Evolutionary conservation across 2,797 vertebrate genomes (phyloP).

Genomic region (Podarcis lilfordi): DNA sequence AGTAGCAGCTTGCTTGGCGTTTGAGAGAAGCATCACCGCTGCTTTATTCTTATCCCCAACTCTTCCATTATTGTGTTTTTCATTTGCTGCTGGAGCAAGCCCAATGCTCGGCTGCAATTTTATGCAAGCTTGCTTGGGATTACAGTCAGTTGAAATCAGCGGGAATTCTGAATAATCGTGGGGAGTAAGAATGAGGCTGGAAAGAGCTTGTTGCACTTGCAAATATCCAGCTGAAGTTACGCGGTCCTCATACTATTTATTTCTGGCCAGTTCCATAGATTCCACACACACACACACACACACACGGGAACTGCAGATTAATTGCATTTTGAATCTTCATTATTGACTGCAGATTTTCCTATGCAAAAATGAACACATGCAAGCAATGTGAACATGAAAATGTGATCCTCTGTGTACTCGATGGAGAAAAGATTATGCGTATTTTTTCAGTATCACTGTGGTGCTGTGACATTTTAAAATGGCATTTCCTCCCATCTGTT

Average conservation of each 20-base stretch:
- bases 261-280: not conserved
- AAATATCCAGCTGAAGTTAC: not conserved
- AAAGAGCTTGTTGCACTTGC: not conserved
- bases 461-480: constrained; percentile 72
- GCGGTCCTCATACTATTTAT: not conserved
- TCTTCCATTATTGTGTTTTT: not conserved
- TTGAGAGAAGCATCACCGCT: not conserved
- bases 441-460: constrained; percentile 66
- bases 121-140: not conserved
- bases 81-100: not conserved
- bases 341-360: not conserved
- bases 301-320: not conserved
- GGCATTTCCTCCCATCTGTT: constrained; percentile 76
- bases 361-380: constrained; percentile 21
- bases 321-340: not conserved
- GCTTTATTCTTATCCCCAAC: not conserved
- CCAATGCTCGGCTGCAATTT: not conserved
- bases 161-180: not conserved
- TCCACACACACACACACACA: too few relatives aligned
- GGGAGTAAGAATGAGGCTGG: not conserved
- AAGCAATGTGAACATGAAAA: not conserved
- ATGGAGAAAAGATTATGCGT: constrained; percentile 61
- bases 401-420: constrained; percentile 29
- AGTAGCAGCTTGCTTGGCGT: too few relatives aligned
- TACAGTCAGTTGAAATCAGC: not conserved